Evolutionary conservation across 2,888 invertebrate genomes (phyloP), one percentile per base, ranked within the genome.

Genomic region (Aquatica leii): DNA sequence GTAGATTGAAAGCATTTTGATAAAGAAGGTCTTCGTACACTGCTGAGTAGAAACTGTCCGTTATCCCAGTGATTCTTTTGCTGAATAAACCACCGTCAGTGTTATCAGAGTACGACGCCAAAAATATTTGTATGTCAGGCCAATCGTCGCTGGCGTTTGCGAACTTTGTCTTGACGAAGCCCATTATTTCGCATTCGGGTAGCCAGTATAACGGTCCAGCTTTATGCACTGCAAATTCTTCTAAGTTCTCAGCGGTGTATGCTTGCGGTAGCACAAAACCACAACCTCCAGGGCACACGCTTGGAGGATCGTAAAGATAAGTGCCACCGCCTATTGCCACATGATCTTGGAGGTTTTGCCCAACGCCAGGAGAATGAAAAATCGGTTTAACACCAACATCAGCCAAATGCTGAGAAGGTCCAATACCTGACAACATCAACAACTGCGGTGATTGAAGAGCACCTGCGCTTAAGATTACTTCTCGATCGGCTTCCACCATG

Each of bases 381-480:
- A 91, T 78, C 0, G 89, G 84, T 15, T 86, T 82, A 46, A 92
- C 88, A 0, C 85, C 86, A 18, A 87, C 73, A 46, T 88, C 83
- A 53, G 83, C 78, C 2, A 93, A 82, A 74, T 92, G 88, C 6
- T 85, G 80, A 2, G 81, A 81, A 0, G 91, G 89, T 2, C 93
- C 93, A 9, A 95, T 85, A 0, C 96, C 96, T 0, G 94, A 93
- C 41, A 96, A 77, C 93, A 95, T 92, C 31, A 97, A 83, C 14
- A 96, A 74, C 76, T 96, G 95, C 0, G 95, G 94, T 1, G 93
- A 89, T 75, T 92, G 91, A 67, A 96, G 85, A 0, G 94, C 81
- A 1, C 96, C 98, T 0, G 94, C 94, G 14, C 94, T 90, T 37
- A 98, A 78, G 65, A 98, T 91, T 0, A 97, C 87, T 81, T 96